phyloP scores from a whole-genome alignment of 2,888 invertebrate species.

The Eristalinus aeneus region DNA sequence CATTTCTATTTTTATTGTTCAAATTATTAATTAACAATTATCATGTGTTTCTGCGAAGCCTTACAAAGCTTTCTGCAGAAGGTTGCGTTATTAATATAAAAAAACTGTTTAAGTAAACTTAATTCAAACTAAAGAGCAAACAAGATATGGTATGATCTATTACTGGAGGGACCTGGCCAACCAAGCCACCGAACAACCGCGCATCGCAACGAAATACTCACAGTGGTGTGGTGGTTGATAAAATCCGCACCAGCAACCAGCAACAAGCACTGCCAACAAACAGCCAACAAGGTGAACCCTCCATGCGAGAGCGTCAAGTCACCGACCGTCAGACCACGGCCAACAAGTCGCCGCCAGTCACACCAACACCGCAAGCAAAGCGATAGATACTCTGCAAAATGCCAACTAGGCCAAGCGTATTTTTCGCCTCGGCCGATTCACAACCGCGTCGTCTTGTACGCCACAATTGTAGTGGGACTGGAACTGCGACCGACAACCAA shows the following conservation, averaged over 20 bases:
- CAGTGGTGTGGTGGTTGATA: constrained; percentile 15
- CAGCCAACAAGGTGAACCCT: constrained; percentile 64
- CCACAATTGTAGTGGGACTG: constrained; percentile 1
- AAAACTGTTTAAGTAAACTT: too few relatives aligned
- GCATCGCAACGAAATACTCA: constrained; percentile 1
- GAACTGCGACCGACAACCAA: constrained; percentile 6
- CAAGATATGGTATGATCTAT: constrained; percentile 61
- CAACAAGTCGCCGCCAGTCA: constrained; percentile 9
- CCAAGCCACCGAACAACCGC: not conserved
- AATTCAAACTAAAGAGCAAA: constrained; percentile 63
- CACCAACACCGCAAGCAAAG: constrained; percentile 29
- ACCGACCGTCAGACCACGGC: constrained; percentile 59
- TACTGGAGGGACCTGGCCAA: constrained; percentile 19
- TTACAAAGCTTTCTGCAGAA: too few relatives aligned
- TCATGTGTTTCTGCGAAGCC: too few relatives aligned
- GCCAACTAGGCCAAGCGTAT: constrained; percentile 63
- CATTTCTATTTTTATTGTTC: too few relatives aligned
- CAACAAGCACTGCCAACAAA: not conserved
- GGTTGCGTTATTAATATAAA: too few relatives aligned
- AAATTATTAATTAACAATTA: too few relatives aligned
- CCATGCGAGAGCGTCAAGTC: constrained; percentile 40
- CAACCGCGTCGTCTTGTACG: not conserved
- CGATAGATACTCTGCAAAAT: constrained; percentile 41
- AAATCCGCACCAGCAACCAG: not conserved
- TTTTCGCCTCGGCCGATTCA: constrained; percentile 35